Evolutionary conservation across 1,140 invertebrate species (phyloP).

Genomic region (Andrena cerasifolii): DNA sequence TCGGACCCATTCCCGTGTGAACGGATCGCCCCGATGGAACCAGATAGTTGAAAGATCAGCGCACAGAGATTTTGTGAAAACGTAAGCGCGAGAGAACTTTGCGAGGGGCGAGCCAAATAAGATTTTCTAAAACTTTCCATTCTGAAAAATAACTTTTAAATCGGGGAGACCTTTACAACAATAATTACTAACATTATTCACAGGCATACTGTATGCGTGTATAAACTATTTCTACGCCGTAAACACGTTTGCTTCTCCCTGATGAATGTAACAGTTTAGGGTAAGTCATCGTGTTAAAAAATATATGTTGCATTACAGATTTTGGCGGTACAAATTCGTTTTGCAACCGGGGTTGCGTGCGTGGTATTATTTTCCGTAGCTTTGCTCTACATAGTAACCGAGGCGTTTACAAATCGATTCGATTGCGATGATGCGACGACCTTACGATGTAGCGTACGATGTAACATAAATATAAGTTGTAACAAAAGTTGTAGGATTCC

Average conservation of each 20-base stretch:
- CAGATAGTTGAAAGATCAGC: neutral
- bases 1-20: slow-evolving; percentile 23
- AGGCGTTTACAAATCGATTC: neutral
- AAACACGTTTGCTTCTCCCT: neutral
- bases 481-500: neutral
- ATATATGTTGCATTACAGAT: neutral
- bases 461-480: neutral
- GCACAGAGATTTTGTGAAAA: neutral
- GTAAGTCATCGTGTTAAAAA: neutral
- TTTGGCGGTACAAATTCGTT: neutral
- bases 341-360: neutral
- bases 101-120: slow-evolving; percentile 12
- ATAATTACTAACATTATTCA: slow-evolving; percentile 15
- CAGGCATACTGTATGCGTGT: neutral
- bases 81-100: no score
- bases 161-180: slow-evolving; percentile 17
- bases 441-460: neutral
- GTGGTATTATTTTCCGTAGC: neutral
- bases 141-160: slow-evolving; percentile 39
- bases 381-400: neutral
- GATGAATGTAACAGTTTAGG: neutral
- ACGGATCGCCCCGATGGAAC: slow-evolving; percentile 2
- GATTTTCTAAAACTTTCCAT: neutral
- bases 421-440: no score
- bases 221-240: neutral